Conservation (phyloP, 2,797 vertebrate genomes). For the Lutjanus argentimaculatus region DNA sequence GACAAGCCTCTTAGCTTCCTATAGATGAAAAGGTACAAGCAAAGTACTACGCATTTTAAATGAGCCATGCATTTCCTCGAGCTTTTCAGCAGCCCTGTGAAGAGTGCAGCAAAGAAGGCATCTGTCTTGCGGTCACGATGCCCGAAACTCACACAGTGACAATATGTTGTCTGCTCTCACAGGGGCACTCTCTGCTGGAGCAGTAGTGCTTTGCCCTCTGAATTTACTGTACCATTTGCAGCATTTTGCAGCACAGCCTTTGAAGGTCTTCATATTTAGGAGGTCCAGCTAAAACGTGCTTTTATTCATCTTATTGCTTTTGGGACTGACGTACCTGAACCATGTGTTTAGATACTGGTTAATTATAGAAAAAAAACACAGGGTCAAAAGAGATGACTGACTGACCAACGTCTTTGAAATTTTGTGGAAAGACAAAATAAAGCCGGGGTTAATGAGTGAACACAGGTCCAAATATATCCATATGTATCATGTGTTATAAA, state of each 20-base stretch:
- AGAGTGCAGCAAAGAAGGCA: constrained; percentile 2
- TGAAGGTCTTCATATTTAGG: neutral
- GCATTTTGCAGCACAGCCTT: neutral
- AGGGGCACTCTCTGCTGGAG: constrained; percentile 5
- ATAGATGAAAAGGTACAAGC: neutral
- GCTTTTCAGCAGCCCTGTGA: neutral
- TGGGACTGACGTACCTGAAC: neutral
- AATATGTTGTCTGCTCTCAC: constrained; percentile 16
- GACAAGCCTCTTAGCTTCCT: neutral
- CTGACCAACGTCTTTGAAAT: neutral
- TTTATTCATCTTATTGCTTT: neutral
- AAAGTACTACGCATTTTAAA: constrained; percentile 7
- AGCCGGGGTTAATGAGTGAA: neutral
- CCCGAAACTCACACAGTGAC: constrained; percentile 7
- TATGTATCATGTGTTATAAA: neutral
- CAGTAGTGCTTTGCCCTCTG: neutral
- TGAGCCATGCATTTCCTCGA: constrained; percentile 14
- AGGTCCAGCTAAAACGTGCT: neutral
- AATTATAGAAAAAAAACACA: neutral
- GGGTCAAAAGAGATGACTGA: neutral
- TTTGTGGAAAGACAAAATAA: neutral
- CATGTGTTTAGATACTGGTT: neutral
- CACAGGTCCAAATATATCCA: neutral
- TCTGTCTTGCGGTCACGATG: constrained; percentile 8
- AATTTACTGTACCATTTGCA: neutral